These are phyloP conservation scores for Triplophysa bombifrons DNA, from an alignment of 2,797 vertebrate genomes.

Conservation along the genomic window DNA sequence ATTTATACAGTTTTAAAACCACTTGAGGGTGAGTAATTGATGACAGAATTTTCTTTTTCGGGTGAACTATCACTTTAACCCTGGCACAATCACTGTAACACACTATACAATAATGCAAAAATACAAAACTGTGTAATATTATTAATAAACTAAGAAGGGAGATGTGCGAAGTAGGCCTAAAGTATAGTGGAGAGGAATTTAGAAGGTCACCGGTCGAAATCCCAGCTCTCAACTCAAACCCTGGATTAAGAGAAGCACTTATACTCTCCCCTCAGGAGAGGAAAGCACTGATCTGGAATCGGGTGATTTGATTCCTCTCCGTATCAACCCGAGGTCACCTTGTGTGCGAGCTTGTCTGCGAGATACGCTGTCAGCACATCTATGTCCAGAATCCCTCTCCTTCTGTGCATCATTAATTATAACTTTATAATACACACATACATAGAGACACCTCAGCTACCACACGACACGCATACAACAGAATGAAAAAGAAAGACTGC, in stretches of 20 bases:
- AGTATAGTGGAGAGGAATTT: slow-evolving; percentile 26
- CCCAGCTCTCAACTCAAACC: slow-evolving; percentile 25
- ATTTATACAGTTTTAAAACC: too few species aligned
- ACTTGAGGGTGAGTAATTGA: too few species aligned
- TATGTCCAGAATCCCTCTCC: slow-evolving; percentile 42
- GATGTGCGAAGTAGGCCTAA: neutral
- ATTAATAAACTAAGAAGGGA: neutral
- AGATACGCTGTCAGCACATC: slow-evolving; percentile 47
- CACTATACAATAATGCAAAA: too few species aligned
- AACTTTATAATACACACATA: slow-evolving; percentile 31
- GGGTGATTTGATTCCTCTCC: slow-evolving; percentile 47
- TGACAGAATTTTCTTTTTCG: too few species aligned
- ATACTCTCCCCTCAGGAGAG: slow-evolving; percentile 28
- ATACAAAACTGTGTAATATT: too few species aligned
- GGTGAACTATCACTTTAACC: neutral
- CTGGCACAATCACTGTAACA: too few species aligned
- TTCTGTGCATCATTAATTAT: slow-evolving; percentile 46
- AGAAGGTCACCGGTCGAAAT: slow-evolving; percentile 30
- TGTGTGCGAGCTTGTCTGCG: slow-evolving; percentile 35
- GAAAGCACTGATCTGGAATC: slow-evolving; percentile 39
- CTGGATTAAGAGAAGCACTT: slow-evolving; percentile 41
- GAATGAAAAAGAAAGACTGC: slow-evolving; percentile 52
- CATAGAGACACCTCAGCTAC: slow-evolving; percentile 53
- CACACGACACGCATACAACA: slow-evolving; percentile 47
- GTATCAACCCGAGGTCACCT: slow-evolving; percentile 51